Evolutionary conservation across 2,797 vertebrate species (phyloP).

Genomic region (Syndactyla subalaris): DNA sequence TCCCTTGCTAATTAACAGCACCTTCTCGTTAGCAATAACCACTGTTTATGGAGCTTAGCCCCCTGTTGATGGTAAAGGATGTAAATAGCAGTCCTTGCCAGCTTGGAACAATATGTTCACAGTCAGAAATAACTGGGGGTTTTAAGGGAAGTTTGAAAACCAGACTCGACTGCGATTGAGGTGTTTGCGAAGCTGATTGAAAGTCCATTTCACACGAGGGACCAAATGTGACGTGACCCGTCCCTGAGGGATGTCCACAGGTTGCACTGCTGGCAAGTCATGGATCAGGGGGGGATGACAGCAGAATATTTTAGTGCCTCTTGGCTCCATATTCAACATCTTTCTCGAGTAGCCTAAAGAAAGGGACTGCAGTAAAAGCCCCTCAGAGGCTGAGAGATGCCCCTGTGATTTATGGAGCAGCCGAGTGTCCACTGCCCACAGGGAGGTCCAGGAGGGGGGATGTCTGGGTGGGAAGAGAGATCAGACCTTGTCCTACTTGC

Average conservation of each 20-base stretch:
- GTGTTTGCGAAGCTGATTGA: not conserved
- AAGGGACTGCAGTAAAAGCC: not conserved
- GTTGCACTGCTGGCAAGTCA: not conserved
- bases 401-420: not conserved
- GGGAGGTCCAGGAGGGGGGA: not conserved
- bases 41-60: constrained; percentile 53
- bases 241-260: not conserved
- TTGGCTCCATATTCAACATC: not conserved
- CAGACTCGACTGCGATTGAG: not conserved
- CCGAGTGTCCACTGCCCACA: not conserved
- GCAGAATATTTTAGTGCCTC: not conserved
- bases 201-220: not conserved
- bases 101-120: constrained; percentile 48
- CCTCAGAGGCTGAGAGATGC: not conserved
- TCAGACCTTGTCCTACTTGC: not conserved
- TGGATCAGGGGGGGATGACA: not conserved
- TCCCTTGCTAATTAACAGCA: constrained; percentile 35
- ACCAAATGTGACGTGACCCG: not conserved
- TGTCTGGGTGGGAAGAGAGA: not conserved
- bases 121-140: not conserved
- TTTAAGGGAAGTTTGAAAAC: not conserved
- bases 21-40: not conserved
- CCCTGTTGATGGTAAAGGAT: constrained; percentile 51
- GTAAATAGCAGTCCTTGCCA: constrained; percentile 58
- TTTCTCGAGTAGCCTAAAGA: not conserved